phyloP scores from a whole-genome alignment of 2,797 vertebrate genomes.

The Spea hammondii region DNA sequence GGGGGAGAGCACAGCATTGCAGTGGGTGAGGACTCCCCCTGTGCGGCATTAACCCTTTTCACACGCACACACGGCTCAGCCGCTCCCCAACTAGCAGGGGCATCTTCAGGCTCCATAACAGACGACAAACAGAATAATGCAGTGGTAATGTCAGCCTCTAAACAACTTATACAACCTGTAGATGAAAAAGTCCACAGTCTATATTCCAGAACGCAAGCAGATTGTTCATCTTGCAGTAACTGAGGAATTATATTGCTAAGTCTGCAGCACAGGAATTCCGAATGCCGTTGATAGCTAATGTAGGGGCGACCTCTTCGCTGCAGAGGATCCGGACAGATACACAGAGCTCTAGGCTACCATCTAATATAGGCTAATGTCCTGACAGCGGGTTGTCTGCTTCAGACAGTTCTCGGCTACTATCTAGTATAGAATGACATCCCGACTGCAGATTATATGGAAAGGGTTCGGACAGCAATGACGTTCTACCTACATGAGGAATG shows the following conservation, averaged over 20 bases:
- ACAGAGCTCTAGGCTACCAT: conserved; percentile 1
- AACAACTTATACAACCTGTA: background rate
- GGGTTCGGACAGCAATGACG: conserved; percentile 24
- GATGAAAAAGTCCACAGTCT: background rate
- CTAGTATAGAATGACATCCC: conserved; percentile 20
- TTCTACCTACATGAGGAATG: conserved; percentile 28
- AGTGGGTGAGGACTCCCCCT: conserved; percentile 47
- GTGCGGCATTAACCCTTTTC: conserved; percentile 35
- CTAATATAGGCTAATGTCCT: background rate
- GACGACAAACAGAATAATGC: conserved; percentile 33
- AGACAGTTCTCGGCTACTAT: conserved; percentile 30
- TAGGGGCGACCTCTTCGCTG: conserved; percentile 18
- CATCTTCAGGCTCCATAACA: conserved; percentile 30
- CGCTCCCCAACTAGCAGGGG: conserved; percentile 39
- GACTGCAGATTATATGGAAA: conserved; percentile 33
- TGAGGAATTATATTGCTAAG: conserved; percentile 22
- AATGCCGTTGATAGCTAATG: conserved; percentile 9
- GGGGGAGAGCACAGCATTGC: conserved; percentile 46
- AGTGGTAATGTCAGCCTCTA: background rate
- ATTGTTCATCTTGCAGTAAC: background rate
- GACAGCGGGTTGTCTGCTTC: background rate
- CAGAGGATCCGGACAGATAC: conserved; percentile 12
- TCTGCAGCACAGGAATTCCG: conserved; percentile 13
- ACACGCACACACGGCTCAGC: conserved; percentile 41
- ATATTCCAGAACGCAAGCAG: background rate